Evolutionary conservation across 1,140 invertebrate genomes (phyloP).

Genomic region (Brachionus calyciflorus): DNA sequence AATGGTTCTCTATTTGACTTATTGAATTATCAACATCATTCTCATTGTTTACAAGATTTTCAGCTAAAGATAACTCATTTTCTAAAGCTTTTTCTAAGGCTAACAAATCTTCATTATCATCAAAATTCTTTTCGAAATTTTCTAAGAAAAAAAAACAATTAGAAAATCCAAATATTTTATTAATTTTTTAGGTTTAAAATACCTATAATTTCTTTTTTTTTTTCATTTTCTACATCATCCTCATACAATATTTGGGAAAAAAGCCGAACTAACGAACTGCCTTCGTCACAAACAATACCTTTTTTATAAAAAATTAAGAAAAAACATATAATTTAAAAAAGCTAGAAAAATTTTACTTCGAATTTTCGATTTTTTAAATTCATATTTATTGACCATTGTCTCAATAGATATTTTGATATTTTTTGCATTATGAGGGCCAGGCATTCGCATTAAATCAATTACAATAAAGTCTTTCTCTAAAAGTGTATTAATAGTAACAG

Average conservation of each 20-base stretch:
- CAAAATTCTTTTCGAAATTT: constrained; percentile 9
- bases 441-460: neutral
- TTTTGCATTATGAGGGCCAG: neutral
- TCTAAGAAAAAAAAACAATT: neutral
- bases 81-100: too few species aligned
- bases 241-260: constrained; percentile 13
- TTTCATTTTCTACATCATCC: neutral
- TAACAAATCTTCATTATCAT: too few species aligned
- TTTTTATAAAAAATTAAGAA: neutral
- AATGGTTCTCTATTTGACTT: too few species aligned
- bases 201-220: neutral
- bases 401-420: neutral
- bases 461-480: neutral
- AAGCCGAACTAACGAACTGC: neutral
- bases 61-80: too few species aligned
- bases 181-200: constrained; percentile 1
- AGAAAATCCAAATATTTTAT: neutral
- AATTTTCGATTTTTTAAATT: neutral
- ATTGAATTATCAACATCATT: too few species aligned
- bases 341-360: neutral
- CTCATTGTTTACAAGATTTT: too few species aligned
- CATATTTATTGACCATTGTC: neutral
- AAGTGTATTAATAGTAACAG: neutral
- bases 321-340: neutral
- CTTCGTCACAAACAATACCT: constrained; percentile 2